phyloP scores from a whole-genome alignment of 2,888 invertebrate species.

The Elysia crispata region DNA sequence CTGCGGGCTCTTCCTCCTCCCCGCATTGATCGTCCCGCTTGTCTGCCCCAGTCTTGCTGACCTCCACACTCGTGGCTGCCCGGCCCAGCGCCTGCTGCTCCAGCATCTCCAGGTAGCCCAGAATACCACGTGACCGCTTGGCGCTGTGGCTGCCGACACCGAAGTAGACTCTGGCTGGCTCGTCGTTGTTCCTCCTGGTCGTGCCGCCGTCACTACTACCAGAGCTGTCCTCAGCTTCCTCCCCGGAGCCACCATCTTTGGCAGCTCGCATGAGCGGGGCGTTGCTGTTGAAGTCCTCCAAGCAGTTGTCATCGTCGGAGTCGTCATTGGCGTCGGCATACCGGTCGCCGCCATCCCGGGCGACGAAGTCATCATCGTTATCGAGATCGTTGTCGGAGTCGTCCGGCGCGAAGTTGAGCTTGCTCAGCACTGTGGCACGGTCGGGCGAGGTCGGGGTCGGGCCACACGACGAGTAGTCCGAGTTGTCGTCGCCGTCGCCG shows the following conservation, averaged over 20 bases:
- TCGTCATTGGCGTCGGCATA: constrained; percentile 57
- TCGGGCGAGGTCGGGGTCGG: constrained; percentile 54
- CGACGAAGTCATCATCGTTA: constrained; percentile 56
- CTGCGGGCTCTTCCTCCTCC: constrained; percentile 4
- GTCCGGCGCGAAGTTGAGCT: constrained; percentile 57
- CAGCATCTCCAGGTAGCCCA: constrained; percentile 74
- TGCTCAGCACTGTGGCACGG: constrained; percentile 51
- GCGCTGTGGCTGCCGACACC: constrained; percentile 20
- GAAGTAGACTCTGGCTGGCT: constrained; percentile 42
- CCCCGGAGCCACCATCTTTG: not conserved
- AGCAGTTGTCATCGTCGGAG: constrained; percentile 45
- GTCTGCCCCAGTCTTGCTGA: not conserved
- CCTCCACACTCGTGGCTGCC: constrained; percentile 6
- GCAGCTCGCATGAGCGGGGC: not conserved
- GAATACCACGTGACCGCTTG: constrained; percentile 66
- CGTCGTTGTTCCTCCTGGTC: constrained; percentile 21
- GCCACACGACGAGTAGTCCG: constrained; percentile 82
- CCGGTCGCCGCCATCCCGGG: constrained; percentile 57
- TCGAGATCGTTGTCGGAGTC: constrained; percentile 61
- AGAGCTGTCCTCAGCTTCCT: not conserved
- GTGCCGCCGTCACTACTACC: not conserved
- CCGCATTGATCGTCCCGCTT: not conserved
- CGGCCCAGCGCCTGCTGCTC: constrained; percentile 67
- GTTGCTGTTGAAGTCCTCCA: constrained; percentile 10
- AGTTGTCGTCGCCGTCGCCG: constrained; percentile 64